Percentiles rank a stretch among this genome's conserved stretches.
Conservation (phyloP, 2,797 vertebrate species). For the Myiotriccus ornatus region DNA sequence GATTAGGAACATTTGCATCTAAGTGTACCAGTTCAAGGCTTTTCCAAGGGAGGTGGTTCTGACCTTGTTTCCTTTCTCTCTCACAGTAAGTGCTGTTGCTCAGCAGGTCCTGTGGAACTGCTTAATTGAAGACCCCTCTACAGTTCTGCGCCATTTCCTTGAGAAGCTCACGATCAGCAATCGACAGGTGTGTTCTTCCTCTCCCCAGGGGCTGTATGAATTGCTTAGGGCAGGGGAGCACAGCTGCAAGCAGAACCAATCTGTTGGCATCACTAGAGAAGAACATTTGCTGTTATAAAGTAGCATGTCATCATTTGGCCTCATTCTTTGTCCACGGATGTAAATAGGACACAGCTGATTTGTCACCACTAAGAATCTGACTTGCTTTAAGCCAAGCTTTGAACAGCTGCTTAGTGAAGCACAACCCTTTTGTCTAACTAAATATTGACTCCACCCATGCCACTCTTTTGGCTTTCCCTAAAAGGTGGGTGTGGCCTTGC, state of each 20-base stretch:
- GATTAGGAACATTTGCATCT: background rate
- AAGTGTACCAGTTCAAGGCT: background rate
- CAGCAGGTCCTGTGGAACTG: constrained; percentile 99
- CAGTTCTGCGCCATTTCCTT: constrained; percentile 95
- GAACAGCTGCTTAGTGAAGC: background rate
- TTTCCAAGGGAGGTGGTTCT: background rate
- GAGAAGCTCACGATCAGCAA: constrained; percentile 98
- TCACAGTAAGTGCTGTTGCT: constrained; percentile 92
- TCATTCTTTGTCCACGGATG: background rate
- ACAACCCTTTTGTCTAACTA: background rate
- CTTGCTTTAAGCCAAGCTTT: background rate
- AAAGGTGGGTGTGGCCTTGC: background rate
- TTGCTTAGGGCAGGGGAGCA: background rate
- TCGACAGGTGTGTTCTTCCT: constrained; percentile 83
- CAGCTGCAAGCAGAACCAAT: background rate
- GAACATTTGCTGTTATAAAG: background rate
- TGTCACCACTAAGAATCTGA: background rate
- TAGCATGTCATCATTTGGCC: background rate
- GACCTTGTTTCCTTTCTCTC: constrained; percentile 19
- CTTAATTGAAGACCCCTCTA: constrained; percentile 96
- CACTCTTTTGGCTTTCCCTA: background rate
- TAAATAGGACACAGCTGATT: background rate
- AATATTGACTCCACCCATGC: background rate
- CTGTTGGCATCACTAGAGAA: background rate
- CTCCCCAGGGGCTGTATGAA: background rate